Evolutionary conservation across 1,140 invertebrate species (phyloP).

Genomic region (Pachyrhynchus sulphureomaculatus): DNA sequence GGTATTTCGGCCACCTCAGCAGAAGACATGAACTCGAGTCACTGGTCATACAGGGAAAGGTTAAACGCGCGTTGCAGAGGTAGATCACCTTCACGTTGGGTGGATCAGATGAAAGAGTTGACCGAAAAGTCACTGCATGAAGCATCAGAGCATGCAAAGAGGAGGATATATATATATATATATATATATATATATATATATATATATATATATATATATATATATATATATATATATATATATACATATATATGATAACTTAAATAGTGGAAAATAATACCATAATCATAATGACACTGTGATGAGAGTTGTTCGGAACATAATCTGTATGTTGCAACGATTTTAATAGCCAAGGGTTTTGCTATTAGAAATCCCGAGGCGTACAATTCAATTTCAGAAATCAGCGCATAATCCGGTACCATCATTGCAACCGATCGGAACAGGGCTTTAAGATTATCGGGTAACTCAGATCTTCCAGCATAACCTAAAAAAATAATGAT

Average conservation of each 20-base stretch:
- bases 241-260: too few relatives aligned
- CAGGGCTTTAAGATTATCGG: conserved; percentile 93
- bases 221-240: conserved; percentile 43
- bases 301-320: conserved; percentile 94
- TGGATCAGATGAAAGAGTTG: too few relatives aligned
- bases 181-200: too few relatives aligned
- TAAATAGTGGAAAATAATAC: conserved; percentile 50
- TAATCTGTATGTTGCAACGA: conserved; percentile 89
- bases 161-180: too few relatives aligned
- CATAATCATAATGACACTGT: conserved; percentile 96
- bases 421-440: conserved; percentile 98
- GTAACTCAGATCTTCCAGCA: conserved; percentile 85
- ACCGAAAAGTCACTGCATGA: too few relatives aligned
- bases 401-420: conserved; percentile 94
- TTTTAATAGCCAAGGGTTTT: conserved; percentile 87
- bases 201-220: too few relatives aligned
- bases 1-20: too few relatives aligned
- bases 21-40: too few relatives aligned
- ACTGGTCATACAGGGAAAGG: too few relatives aligned
- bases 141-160: too few relatives aligned
- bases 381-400: conserved; percentile 92
- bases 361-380: conserved; percentile 92
- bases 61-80: too few relatives aligned
- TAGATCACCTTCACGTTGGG: too few relatives aligned
- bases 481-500: conserved; percentile 58